Evolutionary conservation across 2,797 vertebrate species (phyloP), one percentile per base, ranked within the genome.

Genomic region (Centroberyx gerrardi): DNA sequence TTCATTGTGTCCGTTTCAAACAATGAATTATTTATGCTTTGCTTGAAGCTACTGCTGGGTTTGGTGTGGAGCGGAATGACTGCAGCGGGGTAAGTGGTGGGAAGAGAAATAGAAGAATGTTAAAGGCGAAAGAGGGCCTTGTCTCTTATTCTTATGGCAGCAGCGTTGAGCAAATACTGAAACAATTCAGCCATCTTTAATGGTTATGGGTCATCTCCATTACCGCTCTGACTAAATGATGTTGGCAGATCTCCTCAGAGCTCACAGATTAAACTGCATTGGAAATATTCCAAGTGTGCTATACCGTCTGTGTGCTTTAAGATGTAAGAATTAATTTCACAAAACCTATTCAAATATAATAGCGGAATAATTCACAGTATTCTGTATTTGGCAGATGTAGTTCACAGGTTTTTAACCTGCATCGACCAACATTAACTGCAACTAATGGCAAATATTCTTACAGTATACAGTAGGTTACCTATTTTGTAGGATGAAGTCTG

Each of bases 21-120:
- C 80, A 64, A 94, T 95, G 89, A 95, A 95, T 95, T 92, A 95
- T 95, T 93, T 90, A 95, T 94, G 88, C 53, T 60, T 87, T 52
- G 91, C 91, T 94, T 83, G 82, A 83, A 93, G 93, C 91, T 70
- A 74, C 82, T 75, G 79, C 83, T 78, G 72, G 74, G 68, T 76
- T 83, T 67, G 81, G 67, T 74, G 85, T 74, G 85, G 58, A 74
- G 86, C 72, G 49, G 76, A 87, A 80, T 55, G 65, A 77, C 68
- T 83, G 81, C 84, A 78, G 74, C 70, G 65, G 60, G 80, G 66
- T 76, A 81, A 89, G 74, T 55, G 84, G 68, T 72, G 75, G 82
- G 56, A 71, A 73, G 77, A 83, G 75, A 89, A 81, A 88, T 68
- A 70, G 58, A 68, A 70, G 72, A 73, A 80, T 83, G 81, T 85